phyloP scores from a whole-genome alignment of 2,113 vertebrate species.

The Columba livia region DNA sequence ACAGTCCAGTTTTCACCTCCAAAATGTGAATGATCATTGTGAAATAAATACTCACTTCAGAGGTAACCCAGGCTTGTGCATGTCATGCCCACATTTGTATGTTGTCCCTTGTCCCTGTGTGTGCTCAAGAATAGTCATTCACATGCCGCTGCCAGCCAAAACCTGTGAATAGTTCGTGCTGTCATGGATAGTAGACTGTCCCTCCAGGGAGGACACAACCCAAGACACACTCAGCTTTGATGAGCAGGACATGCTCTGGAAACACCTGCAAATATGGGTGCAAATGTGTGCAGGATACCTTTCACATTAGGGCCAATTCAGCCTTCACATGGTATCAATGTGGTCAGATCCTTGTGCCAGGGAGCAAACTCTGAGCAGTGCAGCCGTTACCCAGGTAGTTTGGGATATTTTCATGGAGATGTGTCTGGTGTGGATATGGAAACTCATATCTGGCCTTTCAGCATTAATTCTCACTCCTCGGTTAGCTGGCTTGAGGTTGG shows the following conservation, averaged over 20 bases:
- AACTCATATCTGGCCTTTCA: not conserved
- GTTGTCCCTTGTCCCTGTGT: not conserved
- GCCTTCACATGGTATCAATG: not conserved
- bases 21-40: not conserved
- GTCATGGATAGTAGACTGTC: not conserved
- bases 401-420: not conserved
- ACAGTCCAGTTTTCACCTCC: not conserved
- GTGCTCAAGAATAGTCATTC: fast-evolving
- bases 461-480: not conserved
- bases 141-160: not conserved
- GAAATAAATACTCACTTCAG: not conserved
- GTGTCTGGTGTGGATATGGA: not conserved
- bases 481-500: constrained; percentile 1
- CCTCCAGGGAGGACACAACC: not conserved
- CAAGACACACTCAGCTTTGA: not conserved
- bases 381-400: not conserved
- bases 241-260: not conserved
- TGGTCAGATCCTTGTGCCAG: not conserved
- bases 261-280: not conserved
- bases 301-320: fast-evolving
- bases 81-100: not conserved
- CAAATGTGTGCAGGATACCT: not conserved
- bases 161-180: not conserved
- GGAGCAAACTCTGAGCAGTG: not conserved
- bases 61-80: not conserved